Percentiles rank a stretch among this genome's conserved stretches.
Evolutionary conservation across 2,797 vertebrate species (phyloP).

Genomic region (Mus spretus): DNA sequence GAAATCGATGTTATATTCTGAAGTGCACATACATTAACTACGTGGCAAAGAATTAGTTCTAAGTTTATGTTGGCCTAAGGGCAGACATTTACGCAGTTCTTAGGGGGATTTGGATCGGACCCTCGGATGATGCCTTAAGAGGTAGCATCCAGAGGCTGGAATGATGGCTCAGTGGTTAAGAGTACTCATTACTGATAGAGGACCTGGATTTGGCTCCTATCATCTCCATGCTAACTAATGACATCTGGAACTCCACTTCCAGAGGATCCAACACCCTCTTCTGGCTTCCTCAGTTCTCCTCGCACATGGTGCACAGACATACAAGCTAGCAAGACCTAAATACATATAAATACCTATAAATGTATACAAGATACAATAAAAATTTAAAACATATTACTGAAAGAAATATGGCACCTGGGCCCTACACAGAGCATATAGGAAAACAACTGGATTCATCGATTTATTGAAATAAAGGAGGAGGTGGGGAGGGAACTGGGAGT

Average conservation of each 20-base stretch:
- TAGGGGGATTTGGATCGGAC: neutral
- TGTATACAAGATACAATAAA: neutral
- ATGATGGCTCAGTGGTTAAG: neutral
- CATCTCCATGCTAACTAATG: neutral
- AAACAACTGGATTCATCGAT: neutral
- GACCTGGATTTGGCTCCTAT: neutral
- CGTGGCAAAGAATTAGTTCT: conserved; percentile 51
- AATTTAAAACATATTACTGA: neutral
- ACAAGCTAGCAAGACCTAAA: neutral
- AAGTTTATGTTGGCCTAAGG: conserved; percentile 5
- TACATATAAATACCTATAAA: neutral
- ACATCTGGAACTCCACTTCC: too few relatives aligned
- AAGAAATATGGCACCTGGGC: neutral
- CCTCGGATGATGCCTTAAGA: neutral
- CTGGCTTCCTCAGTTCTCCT: too few relatives aligned
- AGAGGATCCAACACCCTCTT: neutral
- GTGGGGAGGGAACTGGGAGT: too few relatives aligned
- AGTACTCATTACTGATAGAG: neutral
- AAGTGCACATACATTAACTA: neutral
- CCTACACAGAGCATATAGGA: neutral
- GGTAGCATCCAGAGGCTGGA: neutral
- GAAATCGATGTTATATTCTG: conserved; percentile 23
- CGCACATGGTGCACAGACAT: neutral
- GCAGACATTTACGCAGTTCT: conserved; percentile 6
- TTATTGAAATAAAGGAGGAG: neutral